These are phyloP conservation scores for Mesorhabditis sp. DNA, from an alignment of 2,888 invertebrate species.

Conservation along the genomic window DNA sequence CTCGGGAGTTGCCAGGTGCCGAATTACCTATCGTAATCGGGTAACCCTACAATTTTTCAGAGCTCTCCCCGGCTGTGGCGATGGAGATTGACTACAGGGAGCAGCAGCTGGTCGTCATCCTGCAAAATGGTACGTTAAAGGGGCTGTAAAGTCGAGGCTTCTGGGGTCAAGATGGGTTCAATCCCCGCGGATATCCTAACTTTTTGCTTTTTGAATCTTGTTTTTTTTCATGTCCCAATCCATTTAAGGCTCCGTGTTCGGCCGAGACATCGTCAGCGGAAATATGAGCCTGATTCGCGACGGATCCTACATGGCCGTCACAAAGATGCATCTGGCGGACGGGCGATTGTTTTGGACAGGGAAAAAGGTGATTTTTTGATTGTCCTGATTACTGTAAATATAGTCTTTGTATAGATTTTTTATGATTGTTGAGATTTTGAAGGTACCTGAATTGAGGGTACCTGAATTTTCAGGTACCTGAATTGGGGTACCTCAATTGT, in stretches of 20 bases:
- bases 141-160: not conserved
- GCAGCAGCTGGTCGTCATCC: conserved; percentile 31
- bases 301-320: not conserved
- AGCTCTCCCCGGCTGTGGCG: conserved; percentile 35
- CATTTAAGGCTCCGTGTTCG: not conserved
- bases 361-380: too few relatives aligned
- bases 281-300: not conserved
- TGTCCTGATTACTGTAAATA: too few relatives aligned
- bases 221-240: not conserved
- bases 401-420: too few relatives aligned
- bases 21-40: not conserved
- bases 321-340: not conserved
- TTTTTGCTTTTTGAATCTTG: too few relatives aligned
- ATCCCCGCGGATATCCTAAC: not conserved
- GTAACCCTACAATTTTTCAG: conserved; percentile 15
- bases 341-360: not conserved
- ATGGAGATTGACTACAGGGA: conserved; percentile 37
- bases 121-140: conserved; percentile 34
- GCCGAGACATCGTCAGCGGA: conserved; percentile 6
- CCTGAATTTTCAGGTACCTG: too few relatives aligned
- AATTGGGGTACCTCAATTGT: too few relatives aligned
- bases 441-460: too few relatives aligned
- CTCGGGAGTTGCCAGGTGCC: not conserved
- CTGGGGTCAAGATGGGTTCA: not conserved
- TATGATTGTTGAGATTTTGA: too few relatives aligned